Percentiles rank a stretch among this genome's conserved stretches.
phyloP scores from a whole-genome alignment of 2,888 invertebrate genomes.

The Neoaliturus tenellus region DNA sequence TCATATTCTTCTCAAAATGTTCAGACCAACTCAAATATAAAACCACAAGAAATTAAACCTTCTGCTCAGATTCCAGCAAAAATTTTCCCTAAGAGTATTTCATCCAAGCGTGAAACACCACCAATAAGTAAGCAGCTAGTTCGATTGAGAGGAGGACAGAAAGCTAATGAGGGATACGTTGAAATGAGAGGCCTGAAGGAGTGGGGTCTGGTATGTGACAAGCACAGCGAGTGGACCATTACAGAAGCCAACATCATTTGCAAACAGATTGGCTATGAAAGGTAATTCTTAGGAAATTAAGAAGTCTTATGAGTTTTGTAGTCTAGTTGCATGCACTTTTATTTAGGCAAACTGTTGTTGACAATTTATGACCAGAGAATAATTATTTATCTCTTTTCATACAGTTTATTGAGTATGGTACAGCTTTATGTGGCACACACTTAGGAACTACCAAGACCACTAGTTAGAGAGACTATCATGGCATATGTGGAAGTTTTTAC shows the following conservation, averaged over 20 bases:
- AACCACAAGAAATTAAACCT: slow-evolving; percentile 20
- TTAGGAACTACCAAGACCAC: too few species aligned
- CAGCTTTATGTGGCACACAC: too few species aligned
- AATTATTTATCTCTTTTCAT: not conserved
- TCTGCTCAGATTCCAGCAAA: slow-evolving; percentile 14
- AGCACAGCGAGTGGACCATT: slow-evolving; percentile 72
- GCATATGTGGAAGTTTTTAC: too few species aligned
- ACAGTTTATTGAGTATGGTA: too few species aligned
- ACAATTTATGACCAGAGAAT: too few species aligned
- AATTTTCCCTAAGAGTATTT: slow-evolving; percentile 1
- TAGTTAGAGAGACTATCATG: too few species aligned
- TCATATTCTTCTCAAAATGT: not conserved
- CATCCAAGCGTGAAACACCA: slow-evolving; percentile 45
- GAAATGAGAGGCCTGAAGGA: slow-evolving; percentile 72
- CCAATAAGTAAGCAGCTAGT: slow-evolving; percentile 70
- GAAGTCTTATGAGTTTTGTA: too few species aligned
- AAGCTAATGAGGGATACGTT: slow-evolving; percentile 73
- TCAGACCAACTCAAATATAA: not conserved
- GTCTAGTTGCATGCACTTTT: too few species aligned
- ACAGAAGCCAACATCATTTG: slow-evolving; percentile 75
- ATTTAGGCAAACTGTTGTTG: too few species aligned
- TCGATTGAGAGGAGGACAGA: slow-evolving; percentile 72
- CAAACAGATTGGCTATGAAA: slow-evolving; percentile 73
- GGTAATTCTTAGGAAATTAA: slow-evolving; percentile 70
- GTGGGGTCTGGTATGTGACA: slow-evolving; percentile 75